phyloP scores from a whole-genome alignment of 2,888 invertebrate species.

The Drosophila pegasa region DNA sequence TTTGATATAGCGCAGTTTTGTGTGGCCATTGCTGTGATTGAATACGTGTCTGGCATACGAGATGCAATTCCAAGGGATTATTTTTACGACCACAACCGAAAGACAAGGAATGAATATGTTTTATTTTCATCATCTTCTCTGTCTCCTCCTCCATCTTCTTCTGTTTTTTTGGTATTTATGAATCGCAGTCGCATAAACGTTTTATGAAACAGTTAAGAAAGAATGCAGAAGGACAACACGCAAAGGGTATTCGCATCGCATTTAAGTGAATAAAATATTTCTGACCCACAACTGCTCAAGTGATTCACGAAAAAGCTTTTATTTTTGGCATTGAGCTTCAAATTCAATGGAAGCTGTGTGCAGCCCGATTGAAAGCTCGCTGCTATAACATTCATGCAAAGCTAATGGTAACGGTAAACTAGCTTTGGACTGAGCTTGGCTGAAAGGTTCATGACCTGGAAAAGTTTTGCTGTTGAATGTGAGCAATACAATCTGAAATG shows the following conservation, averaged over 20 bases:
- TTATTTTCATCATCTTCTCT: conserved; percentile 8
- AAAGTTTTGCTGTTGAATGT: no score
- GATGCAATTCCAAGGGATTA: conserved; percentile 61
- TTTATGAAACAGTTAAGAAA: conserved; percentile 59
- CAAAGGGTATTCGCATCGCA: conserved; percentile 20
- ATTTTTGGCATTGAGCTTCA: conserved; percentile 4
- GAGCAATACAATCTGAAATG: no score
- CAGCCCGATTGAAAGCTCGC: conserved; percentile 27
- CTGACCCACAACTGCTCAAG: neutral
- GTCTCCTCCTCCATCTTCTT: neutral
- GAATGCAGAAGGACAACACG: conserved; percentile 7
- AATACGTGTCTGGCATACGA: conserved; percentile 69
- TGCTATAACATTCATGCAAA: conserved; percentile 25
- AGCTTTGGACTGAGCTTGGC: conserved; percentile 28
- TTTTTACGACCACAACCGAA: conserved; percentile 58
- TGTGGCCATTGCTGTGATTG: conserved; percentile 81
- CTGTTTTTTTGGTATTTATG: conserved; percentile 50
- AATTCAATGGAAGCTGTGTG: conserved; percentile 29
- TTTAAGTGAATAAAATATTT: conserved; percentile 19
- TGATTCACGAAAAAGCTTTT: conserved; percentile 34
- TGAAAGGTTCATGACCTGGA: conserved; percentile 34
- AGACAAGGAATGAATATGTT: conserved; percentile 43
- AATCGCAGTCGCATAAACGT: conserved; percentile 60
- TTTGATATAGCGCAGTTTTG: conserved; percentile 80
- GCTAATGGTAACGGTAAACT: conserved; percentile 14